Base-by-base conservation (phyloP, 2,113 vertebrate genomes). In the Terrapene triunguis region DNA sequence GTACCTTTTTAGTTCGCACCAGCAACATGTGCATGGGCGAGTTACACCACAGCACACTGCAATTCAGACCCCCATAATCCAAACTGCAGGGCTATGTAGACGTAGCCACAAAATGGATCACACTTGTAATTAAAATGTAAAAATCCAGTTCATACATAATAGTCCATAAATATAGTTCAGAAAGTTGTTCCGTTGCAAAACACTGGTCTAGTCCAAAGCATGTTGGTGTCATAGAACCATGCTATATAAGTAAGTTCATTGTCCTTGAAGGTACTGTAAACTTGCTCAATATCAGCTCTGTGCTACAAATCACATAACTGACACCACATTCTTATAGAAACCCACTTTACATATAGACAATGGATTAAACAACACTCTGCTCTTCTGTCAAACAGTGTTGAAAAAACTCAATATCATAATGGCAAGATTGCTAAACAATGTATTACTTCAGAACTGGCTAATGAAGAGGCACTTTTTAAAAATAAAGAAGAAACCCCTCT, bases 381-480 rank as follows among this genome's bases (percentile, higher is more conserved):
- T 90, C 44, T 96, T 54, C 84, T 88, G 44, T 95, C 88, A 91
- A 51, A 48, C 51, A 94, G 86, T 78, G 94, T 55, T 87, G 94
- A 85, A 88, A 87, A 80, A 94, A 95, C 21, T 90, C 87, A 25
- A 7, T 94, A 96, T 88, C 54, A 21, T 1, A 1, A 81, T 87
- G 94, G 54, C 89, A 88, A 94, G 93, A 80, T 95, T 97, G 93
- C 1, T 0, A 90, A 97, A 97, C 87, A 97, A 57, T 89, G 87
- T 3, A 93, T 93, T 91, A 82, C 51, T 82, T 90, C 86, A 32
- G 62, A 97, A 95, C 85, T 94, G 53, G 82, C 82, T 96, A 92
- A 47, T 51, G 38, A 65, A 57, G 78, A 95, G 62, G 90, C 82
- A 3, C 84, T 19, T 82, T 95, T 94, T 89, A 54, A 95, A 95